A percentile compares a stretch with the other conserved stretches of the same genome.
Conservation (phyloP, 2,888 invertebrate species). For the Spialia ferax region DNA sequence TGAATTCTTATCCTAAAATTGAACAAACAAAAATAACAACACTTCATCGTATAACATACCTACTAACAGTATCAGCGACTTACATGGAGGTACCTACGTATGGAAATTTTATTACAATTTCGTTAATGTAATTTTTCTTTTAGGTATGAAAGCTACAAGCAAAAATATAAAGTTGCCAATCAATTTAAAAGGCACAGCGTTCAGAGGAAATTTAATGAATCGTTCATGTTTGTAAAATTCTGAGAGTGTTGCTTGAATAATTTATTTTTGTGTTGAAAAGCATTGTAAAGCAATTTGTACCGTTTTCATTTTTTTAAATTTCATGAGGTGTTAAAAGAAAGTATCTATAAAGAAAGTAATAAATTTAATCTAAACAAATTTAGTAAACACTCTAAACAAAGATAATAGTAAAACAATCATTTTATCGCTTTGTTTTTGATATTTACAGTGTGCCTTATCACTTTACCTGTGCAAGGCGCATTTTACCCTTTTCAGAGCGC, state of each 20-base stretch:
- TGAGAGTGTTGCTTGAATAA: neutral
- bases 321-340: neutral
- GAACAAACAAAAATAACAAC: no score
- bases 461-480: constrained; percentile 3
- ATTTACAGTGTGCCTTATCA: constrained; percentile 8
- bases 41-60: no score
- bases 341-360: no score
- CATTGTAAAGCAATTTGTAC: no score
- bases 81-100: no score
- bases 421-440: neutral
- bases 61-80: no score
- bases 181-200: constrained; percentile 4
- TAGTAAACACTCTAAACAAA: no score
- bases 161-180: constrained; percentile 5
- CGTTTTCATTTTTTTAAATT: neutral
- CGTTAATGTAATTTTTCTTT: no score
- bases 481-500: constrained; percentile 23
- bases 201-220: constrained; percentile 1
- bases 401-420: no score
- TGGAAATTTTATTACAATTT: no score
- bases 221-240: constrained; percentile 5
- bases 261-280: neutral
- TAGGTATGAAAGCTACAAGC: neutral
- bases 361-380: neutral
- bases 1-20: no score